Evolutionary conservation across 2,797 vertebrate species (phyloP), one percentile per base, ranked within the genome.

Genomic region (Acipenser oxyrinchus): DNA sequence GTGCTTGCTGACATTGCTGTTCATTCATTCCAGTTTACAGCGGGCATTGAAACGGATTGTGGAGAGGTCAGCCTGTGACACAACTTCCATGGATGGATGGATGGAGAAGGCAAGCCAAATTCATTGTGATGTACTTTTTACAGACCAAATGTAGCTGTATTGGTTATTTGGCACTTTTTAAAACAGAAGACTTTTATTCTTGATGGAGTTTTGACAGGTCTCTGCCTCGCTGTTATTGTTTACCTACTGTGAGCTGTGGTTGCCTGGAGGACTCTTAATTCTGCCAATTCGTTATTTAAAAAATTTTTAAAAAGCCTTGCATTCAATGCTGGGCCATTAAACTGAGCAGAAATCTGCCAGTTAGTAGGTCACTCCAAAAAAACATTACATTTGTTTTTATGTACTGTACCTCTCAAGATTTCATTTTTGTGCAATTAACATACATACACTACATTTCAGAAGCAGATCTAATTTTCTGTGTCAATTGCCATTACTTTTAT

Each of bases 371-470:
- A 74, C 81, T 78, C 77, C 72, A 67, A 69, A 70, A 37, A 76
- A 53, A 51, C 13, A 52, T 78, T 76, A 60, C 72, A 60, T 53
- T 10, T 73, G 64, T 66, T 70, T 66, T 65, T 63, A 70, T 77
- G 79, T 74, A 77, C 78, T 79, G 23, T 12, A 50, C 13, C 51
- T 50, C 8, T 7, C 37, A 62, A 13, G 63, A 68, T 12, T 51
- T 10, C 15, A n/a, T 6, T 67, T 68, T 60, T 67, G 69, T 74
- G 72, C 69, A 71, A 71, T 74, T 62, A 53, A 67, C 60, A 65
- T 62, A 59, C 60, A 66, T 12, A 85, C 83, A 84, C 80, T 86
- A 86, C 85, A 86, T 89, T 87, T 83, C 82, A 82, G 83, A 60
- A 18, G 12, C 13, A 37, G 23, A 37, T 37, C 11, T 9, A 58